Conservation (phyloP, 2,797 vertebrate species). For the Uromys caudimaculatus region DNA sequence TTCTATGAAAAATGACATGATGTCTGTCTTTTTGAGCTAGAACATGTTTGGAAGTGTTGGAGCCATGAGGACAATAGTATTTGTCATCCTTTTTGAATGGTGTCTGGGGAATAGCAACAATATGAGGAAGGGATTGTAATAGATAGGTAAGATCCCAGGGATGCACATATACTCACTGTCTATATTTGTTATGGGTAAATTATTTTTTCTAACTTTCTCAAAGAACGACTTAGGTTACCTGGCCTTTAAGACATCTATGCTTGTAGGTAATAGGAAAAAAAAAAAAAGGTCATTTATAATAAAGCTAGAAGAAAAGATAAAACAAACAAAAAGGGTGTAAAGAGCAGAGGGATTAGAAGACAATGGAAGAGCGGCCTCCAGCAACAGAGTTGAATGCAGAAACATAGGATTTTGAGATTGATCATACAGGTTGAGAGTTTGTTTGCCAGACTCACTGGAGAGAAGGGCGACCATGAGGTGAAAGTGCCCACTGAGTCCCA, state of each 20-base stretch:
- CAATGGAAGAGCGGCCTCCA: background rate
- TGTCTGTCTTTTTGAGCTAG: slow-evolving; percentile 81
- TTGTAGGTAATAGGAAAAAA: background rate
- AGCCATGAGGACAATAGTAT: slow-evolving; percentile 59
- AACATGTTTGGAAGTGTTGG: slow-evolving; percentile 73
- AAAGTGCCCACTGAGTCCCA: background rate
- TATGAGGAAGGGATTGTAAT: background rate
- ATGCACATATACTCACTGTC: background rate
- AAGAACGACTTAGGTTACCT: background rate
- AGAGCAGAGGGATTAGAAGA: background rate
- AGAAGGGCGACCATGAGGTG: background rate
- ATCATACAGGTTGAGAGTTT: background rate
- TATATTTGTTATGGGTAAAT: background rate
- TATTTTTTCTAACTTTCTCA: background rate
- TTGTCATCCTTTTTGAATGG: slow-evolving; percentile 72
- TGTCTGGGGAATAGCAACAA: slow-evolving; percentile 63
- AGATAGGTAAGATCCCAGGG: no score
- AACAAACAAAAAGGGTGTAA: background rate
- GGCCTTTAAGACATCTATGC: background rate
- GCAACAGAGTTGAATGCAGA: slow-evolving; percentile 46
- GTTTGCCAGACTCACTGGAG: slow-evolving; percentile 35
- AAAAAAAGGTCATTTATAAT: background rate
- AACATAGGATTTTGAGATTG: slow-evolving; percentile 36
- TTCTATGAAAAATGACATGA: slow-evolving; percentile 76
- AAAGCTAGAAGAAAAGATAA: background rate